Base-by-base conservation (phyloP, 2,888 invertebrate species). In the Pheosia tremula region DNA sequence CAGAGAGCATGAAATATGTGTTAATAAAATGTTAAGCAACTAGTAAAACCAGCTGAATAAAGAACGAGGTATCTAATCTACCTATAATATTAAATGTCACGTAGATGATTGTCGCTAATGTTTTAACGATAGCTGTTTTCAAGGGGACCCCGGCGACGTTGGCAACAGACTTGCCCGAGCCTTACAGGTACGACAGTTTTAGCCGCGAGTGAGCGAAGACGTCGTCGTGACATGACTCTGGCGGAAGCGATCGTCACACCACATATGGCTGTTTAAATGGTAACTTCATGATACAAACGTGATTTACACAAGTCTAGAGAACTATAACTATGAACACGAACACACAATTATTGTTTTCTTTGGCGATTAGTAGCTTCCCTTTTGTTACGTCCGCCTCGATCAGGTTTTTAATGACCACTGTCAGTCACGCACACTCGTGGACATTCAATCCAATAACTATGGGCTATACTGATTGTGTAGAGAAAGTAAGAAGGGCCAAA, bases 11-110 rank as follows among this genome's bases (percentile, higher is more conserved):
- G 63, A 78, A 69, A 75, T 74, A 65, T 67, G 59, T 71, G 66
- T 69, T 73, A 76, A 81, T 80, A 78, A 80, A 81, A 81, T 72
- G 79, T 82, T 74, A 75, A 77, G 75, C 66, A 79, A 82, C 77
- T 71, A 61, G 77, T 76, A 70, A 67, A 81, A 81, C 81, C 75
- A 77, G 77, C 74, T 68, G 66, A 76, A 74, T 80, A 77, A 77
- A 80, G 74, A 79, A 74, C 74, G 63, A 69, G 60, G 66, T 47
- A 47, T 9, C 47, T 71, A 58, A 52, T n/a, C 41, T 56, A 41
- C 38, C 41, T 68, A 67, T 69, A 69, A 69, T 71, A 70, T 68
- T 61, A 58, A 79, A 81, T 81, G 76, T 73, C 79, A 74, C 68
- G 62, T 59, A 61, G 66, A 59, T 68, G 60, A 73, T 62, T 74